A percentile compares a stretch with the other conserved stretches of the same genome.
These are phyloP conservation scores for Dendrolimus kikuchii DNA, from an alignment of 1,140 invertebrate genomes.

Conservation along the genomic window DNA sequence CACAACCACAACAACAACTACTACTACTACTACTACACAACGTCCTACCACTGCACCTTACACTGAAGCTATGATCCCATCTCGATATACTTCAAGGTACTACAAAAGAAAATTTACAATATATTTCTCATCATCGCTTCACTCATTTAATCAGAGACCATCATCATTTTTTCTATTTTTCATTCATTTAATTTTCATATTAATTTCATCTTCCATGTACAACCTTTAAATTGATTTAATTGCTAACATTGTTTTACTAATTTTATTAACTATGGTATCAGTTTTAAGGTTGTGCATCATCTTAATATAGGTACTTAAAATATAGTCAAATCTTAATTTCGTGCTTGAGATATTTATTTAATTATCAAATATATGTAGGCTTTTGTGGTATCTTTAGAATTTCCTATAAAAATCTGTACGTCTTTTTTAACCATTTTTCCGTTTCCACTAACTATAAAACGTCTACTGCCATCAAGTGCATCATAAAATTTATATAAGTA, in stretches of 20 bases:
- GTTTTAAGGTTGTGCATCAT: conserved; percentile 35
- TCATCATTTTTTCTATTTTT: conserved; percentile 13
- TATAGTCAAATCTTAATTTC: conserved; percentile 1
- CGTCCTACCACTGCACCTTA: conserved; percentile 63
- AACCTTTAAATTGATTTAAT: conserved; percentile 39
- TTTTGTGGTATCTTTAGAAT: conserved; percentile 64
- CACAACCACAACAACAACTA: conserved; percentile 46
- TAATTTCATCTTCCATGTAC: conserved; percentile 17
- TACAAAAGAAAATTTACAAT: conserved; percentile 64
- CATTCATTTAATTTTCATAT: conserved; percentile 5
- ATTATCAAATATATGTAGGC: conserved; percentile 13
- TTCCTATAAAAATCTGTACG: conserved; percentile 9
- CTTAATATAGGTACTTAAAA: conserved; percentile 4
- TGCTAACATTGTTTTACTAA: conserved; percentile 11
- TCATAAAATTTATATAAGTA: conserved; percentile 10
- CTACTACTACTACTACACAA: conserved; percentile 34
- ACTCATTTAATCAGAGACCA: conserved; percentile 27
- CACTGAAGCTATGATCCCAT: conserved; percentile 63
- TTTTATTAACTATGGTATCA: conserved; percentile 17
- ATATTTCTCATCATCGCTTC: conserved; percentile 39
- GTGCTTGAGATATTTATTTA: background rate
- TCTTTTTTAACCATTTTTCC: conserved; percentile 12
- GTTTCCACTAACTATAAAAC: conserved; percentile 17
- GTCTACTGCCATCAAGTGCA: conserved; percentile 3
- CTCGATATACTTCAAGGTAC: conserved; percentile 73